Base-by-base conservation (phyloP, 2,113 vertebrate species). In the Nanorana parkeri region DNA sequence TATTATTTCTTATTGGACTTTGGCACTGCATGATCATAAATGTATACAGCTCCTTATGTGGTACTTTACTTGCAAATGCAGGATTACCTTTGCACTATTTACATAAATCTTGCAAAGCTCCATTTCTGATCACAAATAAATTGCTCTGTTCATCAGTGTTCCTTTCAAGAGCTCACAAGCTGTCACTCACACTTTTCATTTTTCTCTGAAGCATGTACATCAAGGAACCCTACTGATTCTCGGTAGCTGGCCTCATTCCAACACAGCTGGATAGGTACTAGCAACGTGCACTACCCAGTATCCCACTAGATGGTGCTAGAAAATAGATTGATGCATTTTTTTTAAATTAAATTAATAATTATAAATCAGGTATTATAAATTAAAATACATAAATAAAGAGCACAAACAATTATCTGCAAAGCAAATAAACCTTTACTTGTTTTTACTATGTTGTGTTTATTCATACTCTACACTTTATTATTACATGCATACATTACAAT, bases 221-320 rank as follows among this genome's bases (percentile, higher is more conserved):
- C 32, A 67, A 52, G 68, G 17, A 76, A 41, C 66, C 55, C 84
- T 81, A 21, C 47, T 20, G 29, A 76, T 81, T 86, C 71, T 78
- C 69, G 56, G 60, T 76, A 8, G n/a, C 47, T 32, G 73, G 26
- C 41, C 3, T 26, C 55, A 63, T 51, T 29, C 3, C 32, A 77
- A 80, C 0, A 3, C 58, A 81, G 24, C 4, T 0, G 21, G 68
- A 77, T 66, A 85, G 36, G 56, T 5, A 52, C 67, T 1, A 17
- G 19, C 73, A 41, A 60, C 76, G 83, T 86, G 82, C 87, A 61
- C 88, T 90, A 83, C 85, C 47, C 41, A 55, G 23, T 89, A 86
- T 85, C 85, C 93, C 93, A 94, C 93, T 92, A 94, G 92, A 87
- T 94, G 93, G 93, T 91, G 90, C 90, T 90, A 93, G 88, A 93